These are phyloP conservation scores for Drosophila pruinosa DNA, from an alignment of 1,140 invertebrate species.

Conservation along the genomic window DNA sequence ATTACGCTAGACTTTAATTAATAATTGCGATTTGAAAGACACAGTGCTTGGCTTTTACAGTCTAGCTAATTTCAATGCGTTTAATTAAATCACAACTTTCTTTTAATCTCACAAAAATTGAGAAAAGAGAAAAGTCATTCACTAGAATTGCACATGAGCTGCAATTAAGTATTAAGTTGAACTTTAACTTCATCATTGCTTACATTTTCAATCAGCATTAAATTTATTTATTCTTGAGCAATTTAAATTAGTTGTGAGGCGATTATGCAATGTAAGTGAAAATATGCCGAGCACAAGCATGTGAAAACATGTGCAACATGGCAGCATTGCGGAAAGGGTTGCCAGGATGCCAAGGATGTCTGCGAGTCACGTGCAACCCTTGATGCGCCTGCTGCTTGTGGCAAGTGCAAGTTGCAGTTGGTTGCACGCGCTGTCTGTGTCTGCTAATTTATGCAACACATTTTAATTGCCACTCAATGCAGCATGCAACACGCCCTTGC, in stretches of 20 bases:
- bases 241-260: too few species aligned
- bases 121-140: too few species aligned
- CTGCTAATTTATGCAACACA: slow-evolving; percentile 41
- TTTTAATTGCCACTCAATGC: slow-evolving; percentile 39
- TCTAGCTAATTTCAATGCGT: not conserved
- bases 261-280: not conserved
- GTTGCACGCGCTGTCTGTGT: not conserved
- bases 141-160: too few species aligned
- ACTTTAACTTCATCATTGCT: too few species aligned
- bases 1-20: too few species aligned
- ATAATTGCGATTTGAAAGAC: not conserved
- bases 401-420: slow-evolving; percentile 33
- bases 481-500: slow-evolving; percentile 45
- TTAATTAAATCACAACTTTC: too few species aligned
- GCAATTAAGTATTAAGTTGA: too few species aligned
- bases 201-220: not conserved
- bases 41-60: not conserved
- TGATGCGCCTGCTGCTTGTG: not conserved
- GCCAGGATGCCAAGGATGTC: not conserved
- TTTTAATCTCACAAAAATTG: too few species aligned
- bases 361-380: slow-evolving; percentile 13
- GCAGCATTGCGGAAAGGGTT: too few species aligned
- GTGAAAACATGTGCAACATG: too few species aligned
- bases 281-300: not conserved
- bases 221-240: not conserved